phyloP scores from a whole-genome alignment of 37 sponge, comb jelly and placozoan species.

The Halisarca cf. caerulea region DNA sequence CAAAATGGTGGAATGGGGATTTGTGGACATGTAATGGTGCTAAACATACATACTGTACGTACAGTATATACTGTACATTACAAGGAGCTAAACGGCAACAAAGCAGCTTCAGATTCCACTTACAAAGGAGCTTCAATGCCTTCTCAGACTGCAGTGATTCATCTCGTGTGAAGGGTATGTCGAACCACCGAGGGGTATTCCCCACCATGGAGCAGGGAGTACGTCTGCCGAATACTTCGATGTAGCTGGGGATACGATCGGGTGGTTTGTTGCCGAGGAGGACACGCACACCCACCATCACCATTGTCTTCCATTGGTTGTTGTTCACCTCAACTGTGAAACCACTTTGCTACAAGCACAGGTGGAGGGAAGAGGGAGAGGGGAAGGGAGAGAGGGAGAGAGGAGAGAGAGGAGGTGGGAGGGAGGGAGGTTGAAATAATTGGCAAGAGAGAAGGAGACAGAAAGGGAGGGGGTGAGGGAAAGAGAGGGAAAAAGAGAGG shows the following conservation, averaged over 20 bases:
- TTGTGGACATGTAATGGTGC: not conserved
- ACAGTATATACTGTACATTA: not conserved
- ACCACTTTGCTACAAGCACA: too few relatives aligned
- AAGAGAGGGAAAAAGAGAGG: too few relatives aligned
- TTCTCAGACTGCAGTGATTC: conserved; percentile 77
- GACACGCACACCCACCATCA: conserved; percentile 79
- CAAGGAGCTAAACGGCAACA: not conserved
- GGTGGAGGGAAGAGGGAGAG: conserved; percentile 6
- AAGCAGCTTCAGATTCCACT: conserved; percentile 17
- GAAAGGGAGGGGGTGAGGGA: too few relatives aligned
- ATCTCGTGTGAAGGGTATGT: conserved; percentile 84
- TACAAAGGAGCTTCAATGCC: conserved; percentile 71
- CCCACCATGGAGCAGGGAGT: conserved; percentile 23
- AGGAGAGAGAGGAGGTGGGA: not conserved
- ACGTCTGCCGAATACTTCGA: conserved; percentile 75
- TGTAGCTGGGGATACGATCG: conserved; percentile 67
- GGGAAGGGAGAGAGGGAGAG: not conserved
- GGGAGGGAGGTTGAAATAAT: not conserved
- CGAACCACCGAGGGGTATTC: conserved; percentile 74
- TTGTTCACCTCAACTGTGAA: conserved; percentile 79
- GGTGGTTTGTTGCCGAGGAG: conserved; percentile 64
- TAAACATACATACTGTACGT: conserved; percentile 6
- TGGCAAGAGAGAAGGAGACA: not conserved
- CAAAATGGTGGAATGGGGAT: too few relatives aligned
- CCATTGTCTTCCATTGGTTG: conserved; percentile 32